phyloP scores from a whole-genome alignment of 2,888 invertebrate genomes.

The Cephus pygmeus region DNA sequence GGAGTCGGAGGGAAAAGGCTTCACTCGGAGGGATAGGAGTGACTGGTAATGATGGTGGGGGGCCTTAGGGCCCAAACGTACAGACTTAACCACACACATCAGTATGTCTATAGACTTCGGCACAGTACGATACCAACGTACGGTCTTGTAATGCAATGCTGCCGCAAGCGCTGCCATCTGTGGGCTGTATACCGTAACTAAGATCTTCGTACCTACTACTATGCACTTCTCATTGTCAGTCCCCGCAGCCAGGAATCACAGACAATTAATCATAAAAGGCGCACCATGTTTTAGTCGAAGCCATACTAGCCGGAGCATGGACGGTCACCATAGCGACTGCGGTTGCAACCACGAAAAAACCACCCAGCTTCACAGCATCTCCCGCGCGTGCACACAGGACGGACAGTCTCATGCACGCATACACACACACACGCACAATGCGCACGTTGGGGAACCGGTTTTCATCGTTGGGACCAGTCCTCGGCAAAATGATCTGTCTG shows the following conservation, averaged over 20 bases:
- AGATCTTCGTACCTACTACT: neutral
- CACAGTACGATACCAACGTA: neutral
- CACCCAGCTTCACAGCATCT: neutral
- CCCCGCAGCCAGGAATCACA: conserved; percentile 19
- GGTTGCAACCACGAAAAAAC: neutral
- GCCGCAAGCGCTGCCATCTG: neutral
- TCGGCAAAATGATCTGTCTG: conserved; percentile 54
- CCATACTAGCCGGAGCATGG: neutral
- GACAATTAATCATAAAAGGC: conserved; percentile 38
- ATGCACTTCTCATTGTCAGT: neutral
- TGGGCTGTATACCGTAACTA: neutral
- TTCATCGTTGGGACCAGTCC: conserved; percentile 18
- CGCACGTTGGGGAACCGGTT: neutral
- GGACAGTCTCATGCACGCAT: neutral
- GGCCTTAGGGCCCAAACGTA: neutral
- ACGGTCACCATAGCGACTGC: neutral
- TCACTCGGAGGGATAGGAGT: neutral
- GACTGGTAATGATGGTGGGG: neutral
- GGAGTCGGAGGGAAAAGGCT: neutral
- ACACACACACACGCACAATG: neutral
- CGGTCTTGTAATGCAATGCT: neutral
- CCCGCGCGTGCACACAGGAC: neutral
- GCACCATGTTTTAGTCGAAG: conserved; percentile 21
- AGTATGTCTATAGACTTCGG: neutral
- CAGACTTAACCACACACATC: neutral